Evolutionary conservation across 2,113 vertebrate species (phyloP), one percentile per base, ranked within the genome.

Genomic region (Agelaius tricolor): DNA sequence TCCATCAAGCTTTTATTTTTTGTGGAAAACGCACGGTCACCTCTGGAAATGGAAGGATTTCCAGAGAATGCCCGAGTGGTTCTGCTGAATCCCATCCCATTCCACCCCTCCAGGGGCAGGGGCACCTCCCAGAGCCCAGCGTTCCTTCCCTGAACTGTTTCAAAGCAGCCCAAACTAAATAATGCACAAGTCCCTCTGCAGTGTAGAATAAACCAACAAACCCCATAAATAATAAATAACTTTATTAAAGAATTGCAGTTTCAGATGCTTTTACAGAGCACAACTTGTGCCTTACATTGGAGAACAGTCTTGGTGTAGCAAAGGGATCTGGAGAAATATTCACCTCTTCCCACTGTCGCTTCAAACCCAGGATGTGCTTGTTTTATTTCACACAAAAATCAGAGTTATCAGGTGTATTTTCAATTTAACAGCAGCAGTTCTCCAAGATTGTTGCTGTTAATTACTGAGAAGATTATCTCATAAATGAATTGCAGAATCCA

Each of bases 221-320:
- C 16, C 1, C 9, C 27, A 5, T 61, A 57, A 87, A 13, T 24
- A 97, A 96, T 87, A 95, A 94, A 94, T 84, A 79, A 49, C 82
- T 96, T 97, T 96, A 96, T 28, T 97, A 43, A 83, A 85, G 69
- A 72, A 33, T 10, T 79, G 27, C 41, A 66, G 58, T 59, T 74
- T 57, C 18, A 43, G 59, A 10, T 86, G 61, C 12, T 81, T 93
- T 58, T 59, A 39, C 13, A 8, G 5, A 67, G 41, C 84, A 86
- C 49, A 57, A 7, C 13, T 82, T 41, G 18, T 43, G 35, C 15
- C 11, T 66, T 37, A 43, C 28, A 43, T 2, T 28, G 51, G 52
- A 71, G 47, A 90, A 41, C 37, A 14, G 7, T 15, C 87, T 35
- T 54, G 21, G 75, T 9, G 7, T 4, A 24, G 52, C 57, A 35